phyloP scores from a whole-genome alignment of 2,797 vertebrate species.

The Cygnus olor region DNA sequence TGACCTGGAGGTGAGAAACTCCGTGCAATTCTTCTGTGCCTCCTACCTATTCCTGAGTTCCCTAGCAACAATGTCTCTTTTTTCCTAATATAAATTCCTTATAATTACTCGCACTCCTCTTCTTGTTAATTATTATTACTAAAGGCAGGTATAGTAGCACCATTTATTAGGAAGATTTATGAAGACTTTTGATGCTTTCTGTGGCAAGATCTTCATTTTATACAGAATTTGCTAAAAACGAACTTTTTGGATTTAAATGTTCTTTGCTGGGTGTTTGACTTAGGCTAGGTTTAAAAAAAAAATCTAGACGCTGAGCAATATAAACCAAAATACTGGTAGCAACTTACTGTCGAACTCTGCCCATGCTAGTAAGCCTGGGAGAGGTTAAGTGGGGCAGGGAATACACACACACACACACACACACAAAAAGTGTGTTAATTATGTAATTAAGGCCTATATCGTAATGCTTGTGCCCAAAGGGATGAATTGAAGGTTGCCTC shows the following conservation, averaged over 20 bases:
- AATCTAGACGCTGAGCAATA: not conserved
- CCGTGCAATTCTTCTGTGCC: not conserved
- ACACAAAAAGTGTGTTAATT: not conserved
- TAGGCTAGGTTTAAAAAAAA: not conserved
- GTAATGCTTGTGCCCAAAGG: not conserved
- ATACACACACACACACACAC: not conserved
- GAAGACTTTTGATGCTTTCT: not conserved
- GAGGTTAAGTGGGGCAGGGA: not conserved
- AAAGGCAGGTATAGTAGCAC: not conserved
- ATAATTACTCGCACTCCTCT: not conserved
- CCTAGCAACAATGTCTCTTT: not conserved
- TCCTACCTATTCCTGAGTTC: not conserved
- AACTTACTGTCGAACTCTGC: not conserved
- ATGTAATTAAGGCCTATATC: conserved; percentile 3
- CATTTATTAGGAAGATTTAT: not conserved
- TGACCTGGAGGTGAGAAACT: not conserved
- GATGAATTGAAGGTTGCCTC: conserved; percentile 3
- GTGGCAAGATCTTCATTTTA: not conserved
- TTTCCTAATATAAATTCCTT: not conserved
- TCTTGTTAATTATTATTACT: not conserved
- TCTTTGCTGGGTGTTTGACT: not conserved
- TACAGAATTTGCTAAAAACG: not conserved
- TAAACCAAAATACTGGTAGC: not conserved
- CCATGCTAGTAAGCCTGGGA: not conserved
- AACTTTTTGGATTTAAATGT: not conserved